These are phyloP conservation scores for Hydraecia micacea DNA, from an alignment of 2,888 invertebrate genomes.

Conservation along the genomic window DNA sequence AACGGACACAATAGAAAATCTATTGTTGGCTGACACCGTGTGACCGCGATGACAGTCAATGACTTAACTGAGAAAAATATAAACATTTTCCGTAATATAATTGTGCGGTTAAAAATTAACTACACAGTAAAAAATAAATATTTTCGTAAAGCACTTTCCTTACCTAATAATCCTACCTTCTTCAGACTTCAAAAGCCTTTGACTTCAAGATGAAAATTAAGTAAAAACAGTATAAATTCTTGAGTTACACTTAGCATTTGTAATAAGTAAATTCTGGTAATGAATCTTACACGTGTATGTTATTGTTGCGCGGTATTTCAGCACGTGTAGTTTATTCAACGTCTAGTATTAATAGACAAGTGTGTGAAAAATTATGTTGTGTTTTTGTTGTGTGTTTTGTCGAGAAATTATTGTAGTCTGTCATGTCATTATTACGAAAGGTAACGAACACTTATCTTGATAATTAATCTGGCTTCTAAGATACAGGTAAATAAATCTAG, in stretches of 20 bases:
- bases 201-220: neutral
- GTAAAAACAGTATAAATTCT: slow-evolving; percentile 26
- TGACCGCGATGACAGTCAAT: too few species aligned
- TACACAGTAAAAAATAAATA: neutral
- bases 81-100: neutral
- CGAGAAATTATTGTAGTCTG: neutral
- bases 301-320: neutral
- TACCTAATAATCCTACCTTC: neutral
- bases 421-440: neutral
- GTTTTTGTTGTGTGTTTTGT: neutral
- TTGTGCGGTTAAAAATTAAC: too few species aligned
- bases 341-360: neutral
- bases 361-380: slow-evolving; percentile 5
- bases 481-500: too few species aligned
- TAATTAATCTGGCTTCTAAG: neutral
- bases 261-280: slow-evolving; percentile 10
- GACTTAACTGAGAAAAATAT: neutral
- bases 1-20: too few species aligned
- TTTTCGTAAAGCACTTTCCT: neutral
- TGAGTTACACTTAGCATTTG: slow-evolving; percentile 11
- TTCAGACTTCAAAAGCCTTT: slow-evolving; percentile 20
- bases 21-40: too few species aligned
- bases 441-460: neutral
- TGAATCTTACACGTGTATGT: neutral
- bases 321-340: slow-evolving; percentile 21